Conservation (phyloP, 2,113 vertebrate species). For the Ellobius talpinus region DNA sequence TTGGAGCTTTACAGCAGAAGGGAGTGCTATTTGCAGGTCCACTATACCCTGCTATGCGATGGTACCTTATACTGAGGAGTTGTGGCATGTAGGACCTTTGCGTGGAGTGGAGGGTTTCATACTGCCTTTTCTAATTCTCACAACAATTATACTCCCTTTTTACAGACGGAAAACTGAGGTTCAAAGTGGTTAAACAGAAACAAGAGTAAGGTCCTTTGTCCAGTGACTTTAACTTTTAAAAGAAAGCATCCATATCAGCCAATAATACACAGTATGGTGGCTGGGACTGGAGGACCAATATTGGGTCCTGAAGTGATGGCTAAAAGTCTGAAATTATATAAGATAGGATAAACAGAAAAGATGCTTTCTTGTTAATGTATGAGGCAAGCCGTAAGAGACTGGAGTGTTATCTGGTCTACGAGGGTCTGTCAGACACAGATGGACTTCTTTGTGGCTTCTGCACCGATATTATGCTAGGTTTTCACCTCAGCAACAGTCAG, state of each 20-base stretch:
- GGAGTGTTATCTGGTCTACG: background rate
- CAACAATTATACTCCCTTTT: background rate
- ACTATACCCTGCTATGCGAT: background rate
- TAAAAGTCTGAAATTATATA: background rate
- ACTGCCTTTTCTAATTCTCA: background rate
- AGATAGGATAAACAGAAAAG: background rate
- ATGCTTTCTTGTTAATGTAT: background rate
- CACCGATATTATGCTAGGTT: background rate
- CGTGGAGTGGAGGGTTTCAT: background rate
- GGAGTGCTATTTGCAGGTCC: background rate
- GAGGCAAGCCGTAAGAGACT: background rate
- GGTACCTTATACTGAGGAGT: background rate
- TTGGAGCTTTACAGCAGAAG: background rate
- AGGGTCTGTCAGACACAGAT: background rate
- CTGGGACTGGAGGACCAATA: background rate
- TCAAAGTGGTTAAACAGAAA: background rate
- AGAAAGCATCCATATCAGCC: background rate
- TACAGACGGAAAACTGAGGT: background rate
- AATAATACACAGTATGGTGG: background rate
- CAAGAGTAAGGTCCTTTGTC: background rate
- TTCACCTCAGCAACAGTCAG: background rate
- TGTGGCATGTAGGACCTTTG: background rate
- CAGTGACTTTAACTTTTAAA: background rate
- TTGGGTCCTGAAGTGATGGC: background rate
- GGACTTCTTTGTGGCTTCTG: background rate